These are phyloP conservation scores for Holacanthella duospinosa DNA, from an alignment of 2,888 invertebrate species.

Conservation along the genomic window DNA sequence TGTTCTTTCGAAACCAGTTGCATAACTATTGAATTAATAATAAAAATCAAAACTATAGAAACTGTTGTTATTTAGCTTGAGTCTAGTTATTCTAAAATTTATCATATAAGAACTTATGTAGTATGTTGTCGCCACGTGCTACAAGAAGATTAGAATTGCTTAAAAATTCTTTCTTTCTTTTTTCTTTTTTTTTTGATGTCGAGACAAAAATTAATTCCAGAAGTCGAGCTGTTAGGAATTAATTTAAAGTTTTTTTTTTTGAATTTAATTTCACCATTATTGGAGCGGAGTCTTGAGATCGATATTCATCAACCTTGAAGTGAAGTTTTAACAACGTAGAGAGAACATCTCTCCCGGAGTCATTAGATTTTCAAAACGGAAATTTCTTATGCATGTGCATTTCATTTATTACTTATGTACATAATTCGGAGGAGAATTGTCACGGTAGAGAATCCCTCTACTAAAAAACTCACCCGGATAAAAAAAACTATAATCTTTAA, in stretches of 20 bases:
- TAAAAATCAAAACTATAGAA: background rate
- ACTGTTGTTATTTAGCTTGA: too few species aligned
- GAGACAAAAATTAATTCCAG: background rate
- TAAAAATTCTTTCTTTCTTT: too few species aligned
- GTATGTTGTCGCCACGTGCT: too few species aligned
- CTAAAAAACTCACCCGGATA: too few species aligned
- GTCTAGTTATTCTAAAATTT: too few species aligned
- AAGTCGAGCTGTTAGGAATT: background rate
- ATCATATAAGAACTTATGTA: too few species aligned
- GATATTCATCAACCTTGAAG: background rate
- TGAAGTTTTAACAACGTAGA: background rate
- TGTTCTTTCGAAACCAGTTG: background rate
- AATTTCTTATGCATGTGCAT: conserved; percentile 39
- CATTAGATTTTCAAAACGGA: conserved; percentile 37
- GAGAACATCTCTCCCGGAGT: background rate
- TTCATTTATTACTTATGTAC: conserved; percentile 38
- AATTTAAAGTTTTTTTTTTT: background rate
- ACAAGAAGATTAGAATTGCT: too few species aligned
- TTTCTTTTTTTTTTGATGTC: too few species aligned
- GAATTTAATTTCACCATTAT: background rate
- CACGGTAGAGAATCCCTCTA: conserved; percentile 12
- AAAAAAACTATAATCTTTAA: too few species aligned
- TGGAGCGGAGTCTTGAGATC: background rate
- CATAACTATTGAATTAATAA: background rate
- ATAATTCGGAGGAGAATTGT: conserved; percentile 33